Conservation (phyloP, 2,797 vertebrate species). For the Rhodeus uyekii region DNA sequence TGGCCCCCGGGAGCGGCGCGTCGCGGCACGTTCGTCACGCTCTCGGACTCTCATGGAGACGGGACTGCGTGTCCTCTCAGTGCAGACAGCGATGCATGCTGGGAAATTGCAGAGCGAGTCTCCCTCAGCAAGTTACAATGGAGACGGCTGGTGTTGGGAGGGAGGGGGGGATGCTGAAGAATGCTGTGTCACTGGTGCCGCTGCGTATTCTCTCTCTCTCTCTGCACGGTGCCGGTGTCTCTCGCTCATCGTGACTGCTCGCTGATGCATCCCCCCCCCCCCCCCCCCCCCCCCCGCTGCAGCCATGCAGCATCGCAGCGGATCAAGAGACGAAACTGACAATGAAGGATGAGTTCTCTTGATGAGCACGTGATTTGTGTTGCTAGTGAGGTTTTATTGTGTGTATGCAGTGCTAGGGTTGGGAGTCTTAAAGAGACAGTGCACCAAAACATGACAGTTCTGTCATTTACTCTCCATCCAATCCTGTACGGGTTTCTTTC, state of each 20-base stretch:
- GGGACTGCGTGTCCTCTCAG: background rate
- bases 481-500: too few relatives aligned
- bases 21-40: background rate
- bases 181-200: constrained; percentile 76
- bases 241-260: constrained; percentile 58
- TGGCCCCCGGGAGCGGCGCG: background rate
- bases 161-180: constrained; percentile 54
- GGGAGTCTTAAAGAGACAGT: background rate
- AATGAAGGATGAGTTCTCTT: background rate
- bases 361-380: background rate
- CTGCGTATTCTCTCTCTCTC: constrained; percentile 58
- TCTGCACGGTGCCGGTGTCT: constrained; percentile 54
- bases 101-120: background rate
- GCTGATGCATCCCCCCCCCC: constrained; percentile 46
- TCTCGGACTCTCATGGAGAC: background rate
- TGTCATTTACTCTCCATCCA: too few relatives aligned
- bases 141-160: background rate
- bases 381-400: background rate
- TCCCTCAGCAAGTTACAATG: constrained; percentile 6
- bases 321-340: background rate
- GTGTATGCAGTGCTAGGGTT: background rate
- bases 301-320: constrained; percentile 35
- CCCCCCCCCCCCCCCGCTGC: too few relatives aligned
- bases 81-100: constrained; percentile 24
- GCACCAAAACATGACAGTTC: too few relatives aligned